phyloP scores from a whole-genome alignment of 2,888 invertebrate genomes.

The Limnephilus auricula region DNA sequence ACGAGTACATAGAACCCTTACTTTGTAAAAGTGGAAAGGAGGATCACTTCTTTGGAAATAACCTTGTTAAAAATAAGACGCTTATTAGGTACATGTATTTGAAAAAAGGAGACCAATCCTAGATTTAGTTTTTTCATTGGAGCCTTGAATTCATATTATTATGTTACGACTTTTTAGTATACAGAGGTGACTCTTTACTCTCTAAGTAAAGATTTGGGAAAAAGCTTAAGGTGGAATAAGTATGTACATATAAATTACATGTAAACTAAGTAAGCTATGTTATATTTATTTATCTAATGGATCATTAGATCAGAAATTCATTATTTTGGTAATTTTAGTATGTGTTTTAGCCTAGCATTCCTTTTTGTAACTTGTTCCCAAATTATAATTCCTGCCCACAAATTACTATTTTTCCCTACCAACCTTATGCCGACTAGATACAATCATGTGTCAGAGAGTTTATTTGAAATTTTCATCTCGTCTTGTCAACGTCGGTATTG shows the following conservation, averaged over 20 bases:
- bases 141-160: neutral
- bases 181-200: neutral
- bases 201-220: neutral
- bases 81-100: neutral
- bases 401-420: too few relatives aligned
- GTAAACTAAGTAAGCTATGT: neutral
- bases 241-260: neutral
- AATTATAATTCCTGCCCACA: too few relatives aligned
- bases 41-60: slow-evolving; percentile 5
- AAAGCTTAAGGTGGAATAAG: neutral
- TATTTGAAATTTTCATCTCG: too few relatives aligned
- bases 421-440: too few relatives aligned
- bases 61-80: slow-evolving; percentile 18
- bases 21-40: neutral
- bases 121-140: neutral
- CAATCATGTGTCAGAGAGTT: too few relatives aligned
- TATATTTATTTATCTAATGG: neutral
- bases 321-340: too few relatives aligned
- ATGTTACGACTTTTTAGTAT: neutral
- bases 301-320: too few relatives aligned
- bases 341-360: too few relatives aligned
- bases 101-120: neutral
- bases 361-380: too few relatives aligned
- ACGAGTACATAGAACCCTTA: neutral
- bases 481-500: too few relatives aligned